Evolutionary conservation across 2,888 invertebrate species (phyloP).

Genomic region (Erpobdella octoculata): DNA sequence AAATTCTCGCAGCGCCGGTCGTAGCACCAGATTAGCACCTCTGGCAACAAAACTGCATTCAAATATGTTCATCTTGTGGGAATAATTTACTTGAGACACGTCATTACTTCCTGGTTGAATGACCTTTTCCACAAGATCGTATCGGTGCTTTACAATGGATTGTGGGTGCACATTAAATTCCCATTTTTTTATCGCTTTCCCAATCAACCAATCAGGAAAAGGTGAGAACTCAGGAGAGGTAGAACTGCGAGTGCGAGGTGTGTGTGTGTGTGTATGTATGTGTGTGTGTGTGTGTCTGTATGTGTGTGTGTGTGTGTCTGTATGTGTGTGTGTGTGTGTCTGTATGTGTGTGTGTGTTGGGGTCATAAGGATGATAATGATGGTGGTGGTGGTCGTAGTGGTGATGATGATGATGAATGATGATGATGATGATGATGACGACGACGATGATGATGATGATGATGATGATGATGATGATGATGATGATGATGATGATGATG

Average conservation of each 20-base stretch:
- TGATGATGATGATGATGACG: constrained; percentile 10
- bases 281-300: constrained; percentile 22
- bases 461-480: constrained; percentile 9
- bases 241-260: not conserved
- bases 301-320: constrained; percentile 19
- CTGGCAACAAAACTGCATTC: too few species aligned
- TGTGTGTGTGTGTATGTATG: constrained; percentile 7
- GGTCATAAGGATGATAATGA: not conserved
- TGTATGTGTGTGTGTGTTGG: constrained; percentile 24
- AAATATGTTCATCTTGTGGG: too few species aligned
- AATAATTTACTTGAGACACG: too few species aligned
- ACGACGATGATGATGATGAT: not conserved
- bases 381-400: not conserved
- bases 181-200: too few species aligned
- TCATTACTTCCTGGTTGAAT: too few species aligned
- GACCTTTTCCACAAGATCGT: too few species aligned
- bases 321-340: constrained; percentile 17
- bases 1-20: too few species aligned
- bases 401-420: not conserved
- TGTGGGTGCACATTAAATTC: too few species aligned
- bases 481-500: not conserved
- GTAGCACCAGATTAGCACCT: too few species aligned
- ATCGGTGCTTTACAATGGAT: too few species aligned
- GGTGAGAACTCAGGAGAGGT: too few species aligned
- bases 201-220: too few species aligned